These are phyloP conservation scores for Cataglyphis albicans DNA, from an alignment of 2,888 invertebrate genomes.

Conservation along the genomic window DNA sequence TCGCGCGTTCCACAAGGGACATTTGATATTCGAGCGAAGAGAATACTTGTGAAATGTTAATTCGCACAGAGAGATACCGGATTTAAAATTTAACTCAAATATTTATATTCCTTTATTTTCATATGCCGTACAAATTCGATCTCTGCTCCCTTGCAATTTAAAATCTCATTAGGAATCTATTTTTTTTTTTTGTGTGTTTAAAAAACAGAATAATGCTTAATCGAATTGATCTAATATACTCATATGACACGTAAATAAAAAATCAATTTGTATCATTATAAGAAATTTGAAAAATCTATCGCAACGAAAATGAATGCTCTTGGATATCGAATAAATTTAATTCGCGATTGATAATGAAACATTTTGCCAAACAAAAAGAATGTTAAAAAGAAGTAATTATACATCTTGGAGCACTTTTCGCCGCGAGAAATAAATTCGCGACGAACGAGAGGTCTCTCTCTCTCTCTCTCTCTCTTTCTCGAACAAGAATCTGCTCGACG, in stretches of 20 bases:
- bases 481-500: conserved; percentile 13
- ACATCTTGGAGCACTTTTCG: conserved; percentile 14
- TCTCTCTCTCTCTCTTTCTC: neutral
- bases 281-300: neutral
- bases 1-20: neutral
- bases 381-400: conserved; percentile 39
- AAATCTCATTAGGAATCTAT: neutral
- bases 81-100: conserved; percentile 45
- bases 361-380: neutral
- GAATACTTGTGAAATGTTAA: conserved; percentile 44
- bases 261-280: neutral
- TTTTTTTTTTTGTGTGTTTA: neutral
- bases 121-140: conserved; percentile 28
- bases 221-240: neutral
- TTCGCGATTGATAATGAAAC: neutral
- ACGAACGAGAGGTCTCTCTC: neutral
- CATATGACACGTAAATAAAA: neutral
- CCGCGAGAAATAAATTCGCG: conserved; percentile 42
- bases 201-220: neutral
- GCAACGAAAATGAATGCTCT: conserved; percentile 1
- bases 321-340: conserved; percentile 17
- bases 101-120: conserved; percentile 39
- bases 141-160: neutral
- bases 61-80: neutral
- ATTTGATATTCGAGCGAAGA: conserved; percentile 17